Conservation (phyloP, 1,140 invertebrate genomes). For the Caenorhabditis briggsae region DNA sequence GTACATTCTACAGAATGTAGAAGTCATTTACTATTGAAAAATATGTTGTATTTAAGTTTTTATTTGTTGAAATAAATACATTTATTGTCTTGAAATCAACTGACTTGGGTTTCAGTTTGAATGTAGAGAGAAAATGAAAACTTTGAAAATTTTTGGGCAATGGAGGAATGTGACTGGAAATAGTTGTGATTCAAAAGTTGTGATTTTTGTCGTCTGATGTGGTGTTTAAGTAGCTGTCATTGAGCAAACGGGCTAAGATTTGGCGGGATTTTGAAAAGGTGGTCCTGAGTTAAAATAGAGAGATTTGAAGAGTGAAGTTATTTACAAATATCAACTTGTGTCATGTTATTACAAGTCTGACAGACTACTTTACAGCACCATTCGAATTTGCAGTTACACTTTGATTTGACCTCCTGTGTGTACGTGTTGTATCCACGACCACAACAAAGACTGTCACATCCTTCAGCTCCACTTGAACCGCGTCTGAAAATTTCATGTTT, state of each 20-base stretch:
- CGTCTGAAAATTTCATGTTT: conserved; percentile 56
- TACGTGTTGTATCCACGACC: conserved; percentile 83
- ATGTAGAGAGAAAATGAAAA: not conserved
- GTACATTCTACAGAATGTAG: conserved; percentile 57
- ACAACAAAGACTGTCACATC: conserved; percentile 82
- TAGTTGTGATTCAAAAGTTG: conserved; percentile 43
- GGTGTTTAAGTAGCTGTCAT: conserved; percentile 19
- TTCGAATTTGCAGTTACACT: conserved; percentile 89
- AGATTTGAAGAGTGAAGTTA: conserved; percentile 3
- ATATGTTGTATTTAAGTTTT: conserved; percentile 17
- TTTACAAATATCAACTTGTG: conserved; percentile 68
- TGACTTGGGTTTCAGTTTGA: not conserved
- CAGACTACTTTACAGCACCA: conserved; percentile 92
- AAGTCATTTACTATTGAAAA: conserved; percentile 13
- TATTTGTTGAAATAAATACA: conserved; percentile 49
- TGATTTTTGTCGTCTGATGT: conserved; percentile 8
- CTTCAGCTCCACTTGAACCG: conserved; percentile 82
- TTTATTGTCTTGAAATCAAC: not conserved
- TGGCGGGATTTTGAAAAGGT: not conserved
- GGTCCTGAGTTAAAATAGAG: not conserved
- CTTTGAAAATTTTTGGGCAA: no score
- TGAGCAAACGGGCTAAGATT: conserved; percentile 54
- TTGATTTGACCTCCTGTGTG: conserved; percentile 77
- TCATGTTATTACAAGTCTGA: conserved; percentile 82
- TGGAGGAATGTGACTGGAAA: conserved; percentile 30